Percentiles rank a stretch among this genome's conserved stretches.
Evolutionary conservation across 2,888 invertebrate genomes (phyloP).

Genomic region (Diarsia mendica): DNA sequence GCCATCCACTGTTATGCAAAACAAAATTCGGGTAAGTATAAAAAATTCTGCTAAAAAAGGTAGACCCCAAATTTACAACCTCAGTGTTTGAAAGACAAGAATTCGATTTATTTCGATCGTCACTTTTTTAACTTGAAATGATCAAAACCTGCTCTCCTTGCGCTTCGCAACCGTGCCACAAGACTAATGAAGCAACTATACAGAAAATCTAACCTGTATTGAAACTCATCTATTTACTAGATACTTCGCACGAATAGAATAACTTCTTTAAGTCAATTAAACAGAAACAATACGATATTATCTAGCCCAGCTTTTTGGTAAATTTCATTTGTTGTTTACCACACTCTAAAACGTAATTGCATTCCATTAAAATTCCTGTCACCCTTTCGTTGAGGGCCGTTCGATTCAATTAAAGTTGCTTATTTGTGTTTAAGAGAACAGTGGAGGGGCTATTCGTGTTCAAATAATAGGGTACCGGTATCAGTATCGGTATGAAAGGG

Average conservation of each 20-base stretch:
- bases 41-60: too few species aligned
- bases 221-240: constrained; percentile 8
- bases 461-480: constrained; percentile 64
- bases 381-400: constrained; percentile 77
- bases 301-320: constrained; percentile 52
- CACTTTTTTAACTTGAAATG: constrained; percentile 17
- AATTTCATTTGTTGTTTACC: constrained; percentile 63
- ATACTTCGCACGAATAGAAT: constrained; percentile 27
- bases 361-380: constrained; percentile 82
- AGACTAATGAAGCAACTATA: constrained; percentile 17
- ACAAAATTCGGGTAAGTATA: too few species aligned
- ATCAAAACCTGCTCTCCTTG: neutral
- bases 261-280: constrained; percentile 50
- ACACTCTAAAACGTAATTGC: constrained; percentile 71
- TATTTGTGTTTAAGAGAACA: constrained; percentile 79
- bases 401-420: constrained; percentile 86
- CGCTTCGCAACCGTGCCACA: constrained; percentile 3
- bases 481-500: constrained; percentile 81
- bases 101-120: constrained; percentile 1
- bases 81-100: neutral
- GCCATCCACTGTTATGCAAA: too few species aligned
- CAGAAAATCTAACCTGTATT: constrained; percentile 14
- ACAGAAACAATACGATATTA: constrained; percentile 48
- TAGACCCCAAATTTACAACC: neutral
- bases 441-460: constrained; percentile 59